Evolutionary conservation across 2,888 invertebrate genomes (phyloP), one percentile per base, ranked within the genome.

Genomic region (Drosophila monieri): DNA sequence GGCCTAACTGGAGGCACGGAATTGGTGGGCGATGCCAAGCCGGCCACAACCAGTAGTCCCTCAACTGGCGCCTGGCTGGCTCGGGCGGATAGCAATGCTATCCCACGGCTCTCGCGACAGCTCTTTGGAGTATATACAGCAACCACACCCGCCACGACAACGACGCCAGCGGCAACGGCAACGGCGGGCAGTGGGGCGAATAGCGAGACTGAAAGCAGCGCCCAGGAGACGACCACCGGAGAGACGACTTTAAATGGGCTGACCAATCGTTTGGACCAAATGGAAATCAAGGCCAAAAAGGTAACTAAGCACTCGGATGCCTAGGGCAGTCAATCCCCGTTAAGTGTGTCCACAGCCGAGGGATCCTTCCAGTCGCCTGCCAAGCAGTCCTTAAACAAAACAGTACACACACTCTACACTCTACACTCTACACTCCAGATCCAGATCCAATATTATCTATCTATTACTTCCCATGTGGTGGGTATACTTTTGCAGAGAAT

Each of bases 271-370:
- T 72, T 91, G 69, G 90, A 89, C 55, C 89, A 90, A 58, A 78
- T 91, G 60, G 80, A 87, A 56, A 79, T 90, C 47, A 81, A 89
- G 60, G 78, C 83, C 66, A 90, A 90, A 81, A 85, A 88, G 89
- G 91, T 90, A 90, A 90, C 46, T 75, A 25, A 25, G 39, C 25
- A 8, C 41, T 41, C 6, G n/a, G 23, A 48, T 12, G 10, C 21
- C 21, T 23, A 30, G 54, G 48, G 10, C 48, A 23, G 1, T 10
- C 8, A 14, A 18, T 43, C 35, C 10, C 46, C 46, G 27, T 39
- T 30, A 14, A 35, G 49, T 54, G 51, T 59, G 60, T 52, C 23
- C 48, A 30, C 23, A 27, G 18, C 37, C 53, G 30, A 41, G 35
- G 72, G 30, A 39, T 49, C 12, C 30, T 32, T 41, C 23, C n/a